phyloP scores from a whole-genome alignment of 2,797 vertebrate species.

The Rousettus madagascariensis region DNA sequence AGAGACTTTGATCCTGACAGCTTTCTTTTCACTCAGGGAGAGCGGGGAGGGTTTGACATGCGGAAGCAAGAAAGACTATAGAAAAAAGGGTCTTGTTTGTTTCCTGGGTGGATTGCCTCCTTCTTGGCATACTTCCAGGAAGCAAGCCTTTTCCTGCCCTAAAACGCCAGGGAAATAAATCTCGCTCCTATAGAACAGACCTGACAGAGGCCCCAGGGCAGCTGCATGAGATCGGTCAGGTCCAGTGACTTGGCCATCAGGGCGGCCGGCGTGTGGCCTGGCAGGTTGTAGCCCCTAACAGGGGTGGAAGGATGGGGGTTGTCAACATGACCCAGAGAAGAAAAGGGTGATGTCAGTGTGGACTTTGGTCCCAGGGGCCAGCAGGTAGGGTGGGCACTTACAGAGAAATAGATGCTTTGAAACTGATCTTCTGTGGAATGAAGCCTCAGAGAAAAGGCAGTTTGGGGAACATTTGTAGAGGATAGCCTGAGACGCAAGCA shows the following conservation, averaged over 20 bases:
- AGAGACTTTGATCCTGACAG: conserved; percentile 71
- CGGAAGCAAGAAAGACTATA: conserved; percentile 66
- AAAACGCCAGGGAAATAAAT: conserved; percentile 73
- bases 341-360: not conserved
- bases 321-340: not conserved
- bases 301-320: not conserved
- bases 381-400: not conserved
- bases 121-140: conserved; percentile 70
- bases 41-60: conserved; percentile 61
- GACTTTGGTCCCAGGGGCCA: not conserved
- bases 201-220: conserved; percentile 40
- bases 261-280: conserved; percentile 21
- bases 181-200: conserved; percentile 58
- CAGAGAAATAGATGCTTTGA: not conserved
- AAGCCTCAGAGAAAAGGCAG: not conserved
- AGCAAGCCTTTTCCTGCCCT: conserved; percentile 72
- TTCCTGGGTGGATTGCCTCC: conserved; percentile 78
- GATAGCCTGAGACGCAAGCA: not conserved
- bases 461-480: not conserved
- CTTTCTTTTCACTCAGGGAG: conserved; percentile 61
- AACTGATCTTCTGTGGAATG: not conserved
- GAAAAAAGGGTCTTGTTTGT: conserved; percentile 72
- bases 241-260: not conserved
- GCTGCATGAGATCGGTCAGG: not conserved
- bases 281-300: not conserved